These are phyloP conservation scores for Eupithecia insigniata DNA, from an alignment of 2,888 invertebrate species.

Conservation along the genomic window DNA sequence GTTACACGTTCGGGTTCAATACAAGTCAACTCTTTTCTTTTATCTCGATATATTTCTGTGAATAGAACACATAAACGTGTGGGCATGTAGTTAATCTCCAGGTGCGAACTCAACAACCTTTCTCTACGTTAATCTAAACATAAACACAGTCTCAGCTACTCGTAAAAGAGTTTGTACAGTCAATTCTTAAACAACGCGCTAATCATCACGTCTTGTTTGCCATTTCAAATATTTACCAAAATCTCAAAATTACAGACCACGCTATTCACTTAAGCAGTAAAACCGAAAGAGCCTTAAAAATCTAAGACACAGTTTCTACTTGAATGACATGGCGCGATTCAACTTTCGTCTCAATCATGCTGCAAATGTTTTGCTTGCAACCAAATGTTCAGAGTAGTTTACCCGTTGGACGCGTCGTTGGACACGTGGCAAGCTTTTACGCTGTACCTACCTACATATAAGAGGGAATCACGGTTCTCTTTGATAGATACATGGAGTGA, in stretches of 20 bases:
- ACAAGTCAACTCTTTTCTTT: too few species aligned
- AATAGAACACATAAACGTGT: neutral
- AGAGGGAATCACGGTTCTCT: conserved; percentile 3
- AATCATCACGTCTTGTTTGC: conserved; percentile 30
- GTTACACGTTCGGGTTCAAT: too few species aligned
- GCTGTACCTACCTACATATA: neutral
- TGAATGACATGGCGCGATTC: neutral
- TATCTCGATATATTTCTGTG: too few species aligned
- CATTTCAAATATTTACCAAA: conserved; percentile 40
- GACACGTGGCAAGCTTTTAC: neutral
- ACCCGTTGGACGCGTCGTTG: neutral
- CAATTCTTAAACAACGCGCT: conserved; percentile 33
- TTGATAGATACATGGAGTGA: neutral
- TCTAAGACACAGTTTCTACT: conserved; percentile 9
- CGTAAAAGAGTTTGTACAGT: conserved; percentile 24
- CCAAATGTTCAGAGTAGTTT: neutral
- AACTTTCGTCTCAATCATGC: neutral
- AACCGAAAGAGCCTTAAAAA: conserved; percentile 21
- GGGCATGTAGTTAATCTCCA: conserved; percentile 2
- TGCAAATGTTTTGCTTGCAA: neutral
- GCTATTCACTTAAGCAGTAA: conserved; percentile 36
- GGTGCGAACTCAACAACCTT: conserved; percentile 14
- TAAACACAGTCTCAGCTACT: conserved; percentile 16
- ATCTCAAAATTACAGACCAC: conserved; percentile 39
- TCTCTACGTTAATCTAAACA: conserved; percentile 28